Base-by-base conservation (phyloP, 2,797 vertebrate genomes). In the Hylomyscus alleni region DNA sequence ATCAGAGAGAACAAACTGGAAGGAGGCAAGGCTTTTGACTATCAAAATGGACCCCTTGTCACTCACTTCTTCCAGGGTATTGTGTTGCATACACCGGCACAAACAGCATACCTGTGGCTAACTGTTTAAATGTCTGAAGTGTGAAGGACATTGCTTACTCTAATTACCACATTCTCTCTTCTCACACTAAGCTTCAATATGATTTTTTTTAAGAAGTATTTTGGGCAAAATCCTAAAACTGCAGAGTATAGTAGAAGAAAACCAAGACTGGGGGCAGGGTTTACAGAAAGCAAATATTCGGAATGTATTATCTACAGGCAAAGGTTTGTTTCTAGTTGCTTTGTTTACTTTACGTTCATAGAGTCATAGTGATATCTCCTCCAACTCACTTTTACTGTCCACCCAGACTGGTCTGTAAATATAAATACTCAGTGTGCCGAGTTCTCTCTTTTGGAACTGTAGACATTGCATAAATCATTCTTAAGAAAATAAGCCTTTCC, bases 261-360 rank as follows among this genome's bases (percentile, higher is more conserved):
- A 13, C 1, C 11, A 4, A 13, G 56, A 60, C 24, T 92, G 65
- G 54, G 44, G 4, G 50, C 3, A 31, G 54, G 26, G 2, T 13
- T 86, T 7, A 91, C 60, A 67, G 10, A 81, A 50, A 29, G 34
- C 22, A 78, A 78, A 44, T 26, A 52, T 76, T 76, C 86, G 34
- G 65, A n/a, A 24, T 34, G 52, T 6, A 47, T 52, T 91, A 52
- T 54, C 44, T 52, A 60, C 77, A 40, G 60, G 8, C 58, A 84
- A 37, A 73, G 54, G 50, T 69, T 75, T 65, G 26, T 15, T 7
- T 1, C 14, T 15, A 3, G 4, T 29, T 65, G 0, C 20, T 85
- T 76, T 69, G 11, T 58, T 95, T 90, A 26, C 54, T 92, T 83
- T 84, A n/a, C 80, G 69, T 78, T n/a, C 56, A 73, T 54, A 15